Conservation (phyloP, 2,113 vertebrate genomes). For the Dicaeum eximium region DNA sequence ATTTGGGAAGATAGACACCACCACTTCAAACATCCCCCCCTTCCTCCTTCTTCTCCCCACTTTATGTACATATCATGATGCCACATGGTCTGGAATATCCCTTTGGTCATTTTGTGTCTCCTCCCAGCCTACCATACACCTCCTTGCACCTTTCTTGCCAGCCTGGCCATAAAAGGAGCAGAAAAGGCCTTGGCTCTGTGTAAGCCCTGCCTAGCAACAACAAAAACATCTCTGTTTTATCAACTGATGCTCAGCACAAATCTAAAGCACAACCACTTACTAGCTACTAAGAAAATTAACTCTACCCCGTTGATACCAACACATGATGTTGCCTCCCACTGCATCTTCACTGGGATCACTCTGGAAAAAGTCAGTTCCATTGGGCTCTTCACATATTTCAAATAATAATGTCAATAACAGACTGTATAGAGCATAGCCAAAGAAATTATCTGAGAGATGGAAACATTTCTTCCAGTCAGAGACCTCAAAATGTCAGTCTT, state of each 20-base stretch:
- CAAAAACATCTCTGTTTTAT: background rate
- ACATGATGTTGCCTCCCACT: background rate
- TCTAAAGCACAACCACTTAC: background rate
- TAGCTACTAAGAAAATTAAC: background rate
- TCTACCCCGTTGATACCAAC: background rate
- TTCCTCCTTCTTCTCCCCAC: background rate
- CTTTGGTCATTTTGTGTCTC: background rate
- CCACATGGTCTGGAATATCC: background rate
- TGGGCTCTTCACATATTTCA: background rate
- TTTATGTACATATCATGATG: accelerated
- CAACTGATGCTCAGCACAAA: background rate
- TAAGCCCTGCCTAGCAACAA: background rate
- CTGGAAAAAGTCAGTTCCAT: background rate
- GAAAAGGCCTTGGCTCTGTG: background rate
- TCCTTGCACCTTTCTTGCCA: background rate
- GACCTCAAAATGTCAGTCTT: background rate
- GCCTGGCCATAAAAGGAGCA: background rate
- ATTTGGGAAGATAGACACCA: background rate
- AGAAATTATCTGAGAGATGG: background rate
- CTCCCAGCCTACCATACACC: background rate
- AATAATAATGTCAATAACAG: accelerated
- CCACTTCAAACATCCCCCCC: background rate
- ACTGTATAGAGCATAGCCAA: background rate
- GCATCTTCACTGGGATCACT: background rate
- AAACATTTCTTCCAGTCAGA: background rate